Conservation (phyloP, 1,140 invertebrate species). For the Chironomus striatipennis region DNA sequence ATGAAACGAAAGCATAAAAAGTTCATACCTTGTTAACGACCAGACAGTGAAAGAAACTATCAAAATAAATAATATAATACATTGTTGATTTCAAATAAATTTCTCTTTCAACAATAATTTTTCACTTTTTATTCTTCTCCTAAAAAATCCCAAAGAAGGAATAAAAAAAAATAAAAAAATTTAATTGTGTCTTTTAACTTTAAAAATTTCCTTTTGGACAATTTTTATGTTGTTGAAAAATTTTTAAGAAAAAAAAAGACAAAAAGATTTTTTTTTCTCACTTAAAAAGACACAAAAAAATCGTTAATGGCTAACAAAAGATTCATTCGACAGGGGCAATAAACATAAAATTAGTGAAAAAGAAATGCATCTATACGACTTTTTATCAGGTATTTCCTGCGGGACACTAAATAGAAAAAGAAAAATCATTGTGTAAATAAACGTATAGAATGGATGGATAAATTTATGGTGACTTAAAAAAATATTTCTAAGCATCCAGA, state of each 20-base stretch:
- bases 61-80: too few relatives aligned
- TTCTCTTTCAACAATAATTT: too few relatives aligned
- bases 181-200: not conserved
- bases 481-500: not conserved
- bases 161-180: too few relatives aligned
- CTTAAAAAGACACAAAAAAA: not conserved
- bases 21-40: too few relatives aligned
- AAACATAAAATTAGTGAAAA: constrained; percentile 22
- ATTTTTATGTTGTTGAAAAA: not conserved
- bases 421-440: not conserved
- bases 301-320: not conserved
- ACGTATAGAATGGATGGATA: not conserved
- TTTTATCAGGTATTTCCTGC: constrained; percentile 21
- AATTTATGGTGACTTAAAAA: not conserved
- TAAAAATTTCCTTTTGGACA: constrained; percentile 3
- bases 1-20: too few relatives aligned
- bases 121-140: too few relatives aligned
- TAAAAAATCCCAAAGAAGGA: too few relatives aligned
- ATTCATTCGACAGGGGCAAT: constrained; percentile 15
- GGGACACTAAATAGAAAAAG: not conserved
- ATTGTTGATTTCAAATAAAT: too few relatives aligned
- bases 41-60: too few relatives aligned
- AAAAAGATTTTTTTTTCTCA: not conserved
- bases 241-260: not conserved
- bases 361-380: constrained; percentile 18